Evolutionary conservation across 37 sponge, comb jelly and placozoan species (phyloP).

Genomic region (Petrosia ficiformis): DNA sequence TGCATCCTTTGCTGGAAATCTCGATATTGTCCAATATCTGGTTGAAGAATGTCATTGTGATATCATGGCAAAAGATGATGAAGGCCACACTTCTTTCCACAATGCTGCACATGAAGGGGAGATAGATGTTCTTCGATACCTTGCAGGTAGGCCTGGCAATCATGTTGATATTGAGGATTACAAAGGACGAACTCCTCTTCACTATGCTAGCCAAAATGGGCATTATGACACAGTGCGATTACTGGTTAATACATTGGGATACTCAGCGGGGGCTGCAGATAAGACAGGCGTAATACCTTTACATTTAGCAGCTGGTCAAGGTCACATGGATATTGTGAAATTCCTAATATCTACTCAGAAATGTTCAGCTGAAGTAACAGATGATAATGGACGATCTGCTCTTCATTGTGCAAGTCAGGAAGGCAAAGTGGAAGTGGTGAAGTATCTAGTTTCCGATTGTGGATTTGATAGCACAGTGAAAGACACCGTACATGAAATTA

Average conservation of each 20-base stretch:
- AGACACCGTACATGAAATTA: constrained; percentile 6
- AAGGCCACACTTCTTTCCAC: constrained; percentile 38
- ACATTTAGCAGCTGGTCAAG: constrained; percentile 25
- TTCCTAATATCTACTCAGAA: neutral
- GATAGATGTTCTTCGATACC: constrained; percentile 7
- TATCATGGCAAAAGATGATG: constrained; percentile 24
- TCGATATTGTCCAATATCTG: constrained; percentile 35
- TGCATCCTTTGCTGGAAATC: constrained; percentile 38
- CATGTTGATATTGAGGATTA: constrained; percentile 9
- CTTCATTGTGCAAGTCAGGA: neutral
- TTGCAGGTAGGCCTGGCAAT: constrained; percentile 12
- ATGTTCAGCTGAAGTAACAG: neutral
- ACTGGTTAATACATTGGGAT: constrained; percentile 3
- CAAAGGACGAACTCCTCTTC: constrained; percentile 22
- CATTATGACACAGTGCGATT: constrained; percentile 4
- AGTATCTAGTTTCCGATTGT: constrained; percentile 5
- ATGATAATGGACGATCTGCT: constrained; percentile 27
- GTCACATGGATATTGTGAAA: constrained; percentile 32
- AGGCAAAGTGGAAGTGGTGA: constrained; percentile 1
- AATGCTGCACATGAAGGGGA: constrained; percentile 46
- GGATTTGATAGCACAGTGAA: neutral
- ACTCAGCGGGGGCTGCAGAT: constrained; percentile 4
- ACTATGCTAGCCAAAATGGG: constrained; percentile 41
- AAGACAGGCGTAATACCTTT: constrained; percentile 24
- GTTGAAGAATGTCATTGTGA: constrained; percentile 29